Percentiles rank a stretch among this genome's conserved stretches.
Conservation (phyloP, 2,113 vertebrate species). For the Eptesicus fuscus region DNA sequence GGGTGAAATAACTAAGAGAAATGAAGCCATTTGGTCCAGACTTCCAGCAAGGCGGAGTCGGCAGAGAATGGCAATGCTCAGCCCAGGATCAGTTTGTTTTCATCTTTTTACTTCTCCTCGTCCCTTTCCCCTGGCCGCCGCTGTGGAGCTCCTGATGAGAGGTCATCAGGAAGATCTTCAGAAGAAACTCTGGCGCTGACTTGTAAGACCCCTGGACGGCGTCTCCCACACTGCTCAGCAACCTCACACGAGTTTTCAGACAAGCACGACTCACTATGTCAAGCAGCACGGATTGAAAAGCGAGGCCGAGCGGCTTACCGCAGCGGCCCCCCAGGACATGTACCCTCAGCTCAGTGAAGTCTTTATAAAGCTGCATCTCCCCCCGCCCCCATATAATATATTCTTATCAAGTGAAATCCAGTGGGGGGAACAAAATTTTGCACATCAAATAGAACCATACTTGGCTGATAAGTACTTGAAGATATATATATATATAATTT, state of each 20-base stretch:
- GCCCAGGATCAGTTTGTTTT: not conserved
- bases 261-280: slow-evolving; percentile 31
- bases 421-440: not conserved
- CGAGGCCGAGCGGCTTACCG: not conserved
- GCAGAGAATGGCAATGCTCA: not conserved
- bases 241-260: slow-evolving; percentile 38
- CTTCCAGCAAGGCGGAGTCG: not conserved
- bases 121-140: not conserved
- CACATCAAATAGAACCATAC: not conserved
- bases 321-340: not conserved
- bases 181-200: not conserved
- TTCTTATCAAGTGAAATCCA: slow-evolving; percentile 40
- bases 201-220: not conserved
- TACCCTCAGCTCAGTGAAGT: not conserved
- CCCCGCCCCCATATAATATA: not conserved
- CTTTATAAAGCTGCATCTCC: not conserved
- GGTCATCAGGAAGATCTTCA: not conserved
- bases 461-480: slow-evolving; percentile 61
- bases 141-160: not conserved
- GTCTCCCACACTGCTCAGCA: slow-evolving; percentile 1
- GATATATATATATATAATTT: not conserved
- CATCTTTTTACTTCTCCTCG: not conserved
- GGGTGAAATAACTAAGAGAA: slow-evolving; percentile 18
- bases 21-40: not conserved
- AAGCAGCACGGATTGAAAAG: not conserved